These are phyloP conservation scores for Pristis pectinata DNA, from an alignment of 2,797 vertebrate species.

Conservation along the genomic window DNA sequence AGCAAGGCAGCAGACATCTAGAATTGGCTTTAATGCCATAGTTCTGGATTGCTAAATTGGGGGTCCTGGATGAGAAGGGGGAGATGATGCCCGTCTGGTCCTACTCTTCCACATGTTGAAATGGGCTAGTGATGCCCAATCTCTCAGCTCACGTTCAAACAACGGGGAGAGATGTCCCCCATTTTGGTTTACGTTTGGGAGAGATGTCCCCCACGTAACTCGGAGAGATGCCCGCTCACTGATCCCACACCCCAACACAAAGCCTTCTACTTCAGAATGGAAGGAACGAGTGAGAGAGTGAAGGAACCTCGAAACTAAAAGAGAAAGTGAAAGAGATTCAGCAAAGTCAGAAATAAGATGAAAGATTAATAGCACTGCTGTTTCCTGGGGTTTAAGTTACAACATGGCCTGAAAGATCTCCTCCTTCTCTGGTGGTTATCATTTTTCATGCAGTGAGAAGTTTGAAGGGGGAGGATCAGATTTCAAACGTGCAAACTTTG, in stretches of 20 bases:
- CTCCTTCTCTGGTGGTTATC: background rate
- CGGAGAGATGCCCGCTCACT: background rate
- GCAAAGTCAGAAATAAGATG: background rate
- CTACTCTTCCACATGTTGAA: background rate
- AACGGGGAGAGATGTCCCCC: no score
- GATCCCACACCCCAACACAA: background rate
- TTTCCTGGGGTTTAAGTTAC: background rate
- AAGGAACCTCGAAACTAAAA: background rate
- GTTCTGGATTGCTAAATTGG: background rate
- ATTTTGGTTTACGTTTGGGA: no score
- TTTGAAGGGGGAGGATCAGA: background rate
- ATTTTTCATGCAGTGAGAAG: slow-evolving; percentile 2
- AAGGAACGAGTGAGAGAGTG: background rate
- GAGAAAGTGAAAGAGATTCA: background rate
- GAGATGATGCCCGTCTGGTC: background rate
- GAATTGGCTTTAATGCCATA: background rate
- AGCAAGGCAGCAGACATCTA: no score
- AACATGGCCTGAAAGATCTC: background rate
- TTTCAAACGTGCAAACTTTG: slow-evolving; percentile 20
- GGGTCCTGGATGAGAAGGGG: background rate
- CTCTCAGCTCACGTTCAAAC: background rate
- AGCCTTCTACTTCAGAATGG: background rate
- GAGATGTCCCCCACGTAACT: no score
- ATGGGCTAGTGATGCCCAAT: background rate
- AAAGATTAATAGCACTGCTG: background rate